A percentile compares a stretch with the other conserved stretches of the same genome.
phyloP scores from a whole-genome alignment of 2,888 invertebrate genomes.

The Nebria brevicollis region DNA sequence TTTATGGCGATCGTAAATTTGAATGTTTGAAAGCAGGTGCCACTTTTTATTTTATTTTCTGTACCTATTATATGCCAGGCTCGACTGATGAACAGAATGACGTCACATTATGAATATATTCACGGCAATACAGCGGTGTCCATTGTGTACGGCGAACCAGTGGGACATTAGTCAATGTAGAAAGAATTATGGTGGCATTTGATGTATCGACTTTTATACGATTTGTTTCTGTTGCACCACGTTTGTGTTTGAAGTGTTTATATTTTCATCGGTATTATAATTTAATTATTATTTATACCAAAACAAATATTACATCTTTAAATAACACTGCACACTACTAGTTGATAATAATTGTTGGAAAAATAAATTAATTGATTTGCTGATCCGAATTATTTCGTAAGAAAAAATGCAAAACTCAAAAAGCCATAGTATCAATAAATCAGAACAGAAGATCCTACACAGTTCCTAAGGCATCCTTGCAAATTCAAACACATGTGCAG shows the following conservation, averaged over 20 bases:
- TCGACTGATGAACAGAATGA: constrained; percentile 10
- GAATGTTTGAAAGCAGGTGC: constrained; percentile 33
- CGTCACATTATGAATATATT: constrained; percentile 28
- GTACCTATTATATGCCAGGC: neutral
- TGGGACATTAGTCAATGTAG: neutral
- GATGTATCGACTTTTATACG: neutral
- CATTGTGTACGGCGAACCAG: constrained; percentile 19
- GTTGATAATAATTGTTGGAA: too few species aligned
- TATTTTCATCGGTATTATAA: neutral
- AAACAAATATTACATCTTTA: too few species aligned
- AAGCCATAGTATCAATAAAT: too few species aligned
- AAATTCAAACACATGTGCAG: neutral
- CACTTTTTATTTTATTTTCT: constrained; percentile 17
- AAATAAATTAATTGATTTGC: too few species aligned
- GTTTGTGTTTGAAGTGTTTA: neutral
- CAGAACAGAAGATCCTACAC: too few species aligned
- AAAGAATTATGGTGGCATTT: neutral
- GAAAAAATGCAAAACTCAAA: too few species aligned
- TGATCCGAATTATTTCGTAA: too few species aligned
- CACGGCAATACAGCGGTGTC: constrained; percentile 12
- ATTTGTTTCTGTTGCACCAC: neutral
- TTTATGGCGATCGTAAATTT: constrained; percentile 32
- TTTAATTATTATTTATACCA: neutral
- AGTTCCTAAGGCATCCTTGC: too few species aligned
- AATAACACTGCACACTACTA: too few species aligned